These are phyloP conservation scores for Brachyptera putata DNA, from an alignment of 2,888 invertebrate genomes.

Conservation along the genomic window DNA sequence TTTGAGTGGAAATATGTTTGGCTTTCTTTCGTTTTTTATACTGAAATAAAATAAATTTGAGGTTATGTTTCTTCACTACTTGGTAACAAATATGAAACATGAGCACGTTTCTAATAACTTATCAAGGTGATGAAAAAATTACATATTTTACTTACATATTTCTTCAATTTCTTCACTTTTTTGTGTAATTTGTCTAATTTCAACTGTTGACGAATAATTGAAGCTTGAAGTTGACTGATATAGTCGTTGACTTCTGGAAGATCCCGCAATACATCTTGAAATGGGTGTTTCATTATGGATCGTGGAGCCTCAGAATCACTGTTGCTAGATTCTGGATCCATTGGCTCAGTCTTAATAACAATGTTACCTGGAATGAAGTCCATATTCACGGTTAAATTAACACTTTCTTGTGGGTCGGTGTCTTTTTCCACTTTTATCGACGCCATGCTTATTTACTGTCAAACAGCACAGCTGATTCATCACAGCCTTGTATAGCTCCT, in stretches of 20 bases:
- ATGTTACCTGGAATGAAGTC: neutral
- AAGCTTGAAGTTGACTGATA: slow-evolving; percentile 54
- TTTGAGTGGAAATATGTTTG: neutral
- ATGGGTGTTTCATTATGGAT: too few relatives aligned
- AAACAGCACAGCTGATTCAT: neutral
- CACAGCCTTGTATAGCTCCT: neutral
- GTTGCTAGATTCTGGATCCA: neutral
- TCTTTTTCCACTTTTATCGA: too few relatives aligned
- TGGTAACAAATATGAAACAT: neutral
- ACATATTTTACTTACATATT: slow-evolving; percentile 45
- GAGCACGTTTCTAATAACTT: neutral
- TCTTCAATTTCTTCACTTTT: slow-evolving; percentile 46
- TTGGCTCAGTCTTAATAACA: neutral
- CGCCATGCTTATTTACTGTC: too few relatives aligned
- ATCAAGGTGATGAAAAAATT: neutral
- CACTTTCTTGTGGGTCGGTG: neutral
- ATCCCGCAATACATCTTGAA: slow-evolving; percentile 47
- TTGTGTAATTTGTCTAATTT: slow-evolving; percentile 56
- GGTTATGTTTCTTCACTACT: neutral
- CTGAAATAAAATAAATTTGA: neutral
- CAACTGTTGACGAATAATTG: slow-evolving; percentile 54
- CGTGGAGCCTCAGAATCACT: slow-evolving; percentile 8
- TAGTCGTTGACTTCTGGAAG: slow-evolving; percentile 57
- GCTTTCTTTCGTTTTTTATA: neutral
- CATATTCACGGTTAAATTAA: neutral